Evolutionary conservation across 2,113 vertebrate genomes (phyloP).

Genomic region (Oryzias celebensis): DNA sequence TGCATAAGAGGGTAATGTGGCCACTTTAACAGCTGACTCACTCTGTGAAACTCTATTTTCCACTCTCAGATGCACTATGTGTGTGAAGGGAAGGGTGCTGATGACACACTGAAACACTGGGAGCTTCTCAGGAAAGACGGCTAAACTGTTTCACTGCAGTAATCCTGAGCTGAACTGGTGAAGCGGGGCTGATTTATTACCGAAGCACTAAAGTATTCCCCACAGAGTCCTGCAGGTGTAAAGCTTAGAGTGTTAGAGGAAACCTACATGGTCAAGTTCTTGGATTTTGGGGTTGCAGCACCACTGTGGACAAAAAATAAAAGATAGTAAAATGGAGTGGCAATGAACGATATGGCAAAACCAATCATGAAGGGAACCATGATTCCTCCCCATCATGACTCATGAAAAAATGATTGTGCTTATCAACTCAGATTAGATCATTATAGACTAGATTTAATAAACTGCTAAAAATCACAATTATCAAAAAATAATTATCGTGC

Average conservation of each 20-base stretch:
- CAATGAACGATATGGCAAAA: slow-evolving; percentile 13
- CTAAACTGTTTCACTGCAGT: too few relatives aligned
- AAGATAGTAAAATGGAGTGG: slow-evolving; percentile 60
- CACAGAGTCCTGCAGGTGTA: background rate
- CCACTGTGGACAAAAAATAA: slow-evolving; percentile 82
- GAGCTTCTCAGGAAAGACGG: background rate
- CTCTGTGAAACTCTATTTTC: slow-evolving; percentile 18
- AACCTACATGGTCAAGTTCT: slow-evolving; percentile 92
- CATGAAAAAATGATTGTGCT: slow-evolving; percentile 16
- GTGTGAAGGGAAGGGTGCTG: background rate
- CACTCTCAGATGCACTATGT: background rate
- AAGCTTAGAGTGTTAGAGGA: background rate
- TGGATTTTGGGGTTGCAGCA: slow-evolving; percentile 68
- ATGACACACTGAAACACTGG: background rate
- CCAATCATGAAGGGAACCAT: slow-evolving; percentile 26
- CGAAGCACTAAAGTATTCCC: background rate
- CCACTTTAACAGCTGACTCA: slow-evolving; percentile 17
- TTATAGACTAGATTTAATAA: background rate
- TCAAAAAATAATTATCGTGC: background rate
- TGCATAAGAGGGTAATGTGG: background rate
- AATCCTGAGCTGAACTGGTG: too few relatives aligned
- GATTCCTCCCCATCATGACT: slow-evolving; percentile 12
- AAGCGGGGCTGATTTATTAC: background rate
- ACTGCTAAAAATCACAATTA: background rate
- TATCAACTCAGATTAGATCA: slow-evolving; percentile 23